Conservation (phyloP, 2,888 invertebrate species). For the Hyles lineata region DNA sequence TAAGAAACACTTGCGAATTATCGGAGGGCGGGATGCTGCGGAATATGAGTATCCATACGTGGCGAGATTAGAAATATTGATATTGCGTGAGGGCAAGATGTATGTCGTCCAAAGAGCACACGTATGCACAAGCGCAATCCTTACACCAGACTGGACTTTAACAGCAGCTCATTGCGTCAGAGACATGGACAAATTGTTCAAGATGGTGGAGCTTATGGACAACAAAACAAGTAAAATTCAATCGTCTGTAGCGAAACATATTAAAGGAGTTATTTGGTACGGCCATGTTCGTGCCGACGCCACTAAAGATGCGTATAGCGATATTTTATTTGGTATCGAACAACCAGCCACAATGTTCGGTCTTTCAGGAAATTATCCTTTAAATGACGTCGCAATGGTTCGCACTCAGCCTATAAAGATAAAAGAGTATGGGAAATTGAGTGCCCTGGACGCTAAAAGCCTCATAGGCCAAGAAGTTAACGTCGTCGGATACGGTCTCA, state of each 20-base stretch:
- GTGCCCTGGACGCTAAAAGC: conserved; percentile 20
- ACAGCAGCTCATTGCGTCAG: too few relatives aligned
- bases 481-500: conserved; percentile 27
- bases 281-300: background rate
- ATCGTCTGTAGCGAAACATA: too few relatives aligned
- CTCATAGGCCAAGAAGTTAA: conserved; percentile 15
- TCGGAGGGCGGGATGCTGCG: conserved; percentile 30
- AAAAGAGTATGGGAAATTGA: conserved; percentile 30
- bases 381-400: conserved; percentile 30
- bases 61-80: conserved; percentile 29
- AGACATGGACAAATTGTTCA: too few relatives aligned
- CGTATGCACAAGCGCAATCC: conserved; percentile 28
- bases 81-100: background rate
- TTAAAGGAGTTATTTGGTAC: conserved; percentile 29
- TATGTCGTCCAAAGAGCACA: background rate
- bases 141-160: too few relatives aligned
- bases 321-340: conserved; percentile 15
- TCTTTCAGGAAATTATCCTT: background rate
- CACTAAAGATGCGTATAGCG: conserved; percentile 23
- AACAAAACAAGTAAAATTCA: background rate
- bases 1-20: conserved; percentile 18
- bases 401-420: conserved; percentile 28
- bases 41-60: conserved; percentile 29
- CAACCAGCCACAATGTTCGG: conserved; percentile 23
- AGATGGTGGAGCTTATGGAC: too few relatives aligned